Conservation (phyloP, 2,113 vertebrate species). For the Hirundichthys speculiger region DNA sequence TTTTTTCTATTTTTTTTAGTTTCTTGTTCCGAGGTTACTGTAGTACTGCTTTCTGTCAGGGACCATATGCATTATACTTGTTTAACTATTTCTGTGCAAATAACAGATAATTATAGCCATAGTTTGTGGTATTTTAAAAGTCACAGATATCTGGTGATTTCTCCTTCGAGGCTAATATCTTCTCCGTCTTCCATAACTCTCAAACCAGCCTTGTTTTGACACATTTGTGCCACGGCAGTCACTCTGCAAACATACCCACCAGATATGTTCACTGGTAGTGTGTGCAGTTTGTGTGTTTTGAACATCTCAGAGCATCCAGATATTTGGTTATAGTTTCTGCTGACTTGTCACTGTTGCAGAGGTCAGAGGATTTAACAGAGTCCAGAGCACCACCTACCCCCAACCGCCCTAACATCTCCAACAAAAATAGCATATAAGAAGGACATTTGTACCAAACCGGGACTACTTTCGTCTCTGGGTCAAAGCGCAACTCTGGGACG, state of each 20-base stretch:
- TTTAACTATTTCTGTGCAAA: too few relatives aligned
- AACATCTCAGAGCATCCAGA: slow-evolving; percentile 34
- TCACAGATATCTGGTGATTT: too few relatives aligned
- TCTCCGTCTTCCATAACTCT: too few relatives aligned
- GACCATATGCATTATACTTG: too few relatives aligned
- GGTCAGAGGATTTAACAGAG: slow-evolving; percentile 13
- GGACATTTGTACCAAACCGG: slow-evolving; percentile 40
- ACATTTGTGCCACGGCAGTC: slow-evolving; percentile 54
- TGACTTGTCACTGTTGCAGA: slow-evolving; percentile 50
- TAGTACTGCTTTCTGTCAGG: too few relatives aligned
- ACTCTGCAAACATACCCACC: slow-evolving; percentile 54
- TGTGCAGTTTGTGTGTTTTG: slow-evolving; percentile 9
- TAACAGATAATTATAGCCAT: too few relatives aligned
- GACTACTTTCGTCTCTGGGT: slow-evolving; percentile 45
- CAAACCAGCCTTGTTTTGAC: neutral
- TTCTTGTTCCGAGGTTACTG: too few relatives aligned
- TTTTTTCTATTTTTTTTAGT: too few relatives aligned
- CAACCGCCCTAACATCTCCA: slow-evolving; percentile 23
- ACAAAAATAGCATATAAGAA: slow-evolving; percentile 55
- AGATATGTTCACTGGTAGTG: slow-evolving; percentile 18
- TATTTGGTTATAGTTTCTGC: slow-evolving; percentile 39
- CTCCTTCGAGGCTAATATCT: too few relatives aligned
- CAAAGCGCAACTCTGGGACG: slow-evolving; percentile 31
- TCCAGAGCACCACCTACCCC: slow-evolving; percentile 38
- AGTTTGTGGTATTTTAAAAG: too few relatives aligned